Conservation (phyloP, 2,888 invertebrate genomes). For the Cataglyphis livida region DNA sequence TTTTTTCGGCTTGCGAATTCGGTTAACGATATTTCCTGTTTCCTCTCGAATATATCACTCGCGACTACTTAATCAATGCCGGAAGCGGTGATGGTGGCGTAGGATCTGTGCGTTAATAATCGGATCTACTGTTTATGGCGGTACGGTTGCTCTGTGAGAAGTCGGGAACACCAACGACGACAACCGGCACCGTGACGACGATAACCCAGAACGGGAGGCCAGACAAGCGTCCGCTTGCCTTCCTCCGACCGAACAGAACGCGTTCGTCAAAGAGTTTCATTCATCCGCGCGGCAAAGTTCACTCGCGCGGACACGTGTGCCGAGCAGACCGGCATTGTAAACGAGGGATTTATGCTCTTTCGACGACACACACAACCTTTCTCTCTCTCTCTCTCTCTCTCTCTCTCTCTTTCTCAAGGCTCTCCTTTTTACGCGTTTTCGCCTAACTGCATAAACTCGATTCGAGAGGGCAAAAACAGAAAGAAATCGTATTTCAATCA, state of each 20-base stretch:
- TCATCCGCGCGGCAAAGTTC: constrained; percentile 81
- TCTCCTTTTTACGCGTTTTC: constrained; percentile 70
- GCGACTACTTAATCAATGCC: constrained; percentile 29
- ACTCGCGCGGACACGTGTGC: constrained; percentile 80
- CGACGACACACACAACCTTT: constrained; percentile 69
- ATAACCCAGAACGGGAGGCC: constrained; percentile 72
- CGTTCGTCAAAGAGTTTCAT: constrained; percentile 76
- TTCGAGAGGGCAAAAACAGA: constrained; percentile 22
- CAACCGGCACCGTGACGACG: constrained; percentile 61
- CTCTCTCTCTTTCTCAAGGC: constrained; percentile 59
- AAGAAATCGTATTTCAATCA: constrained; percentile 39
- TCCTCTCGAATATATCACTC: neutral
- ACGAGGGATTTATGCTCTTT: constrained; percentile 81
- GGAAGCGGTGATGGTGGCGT: neutral
- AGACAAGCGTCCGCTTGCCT: constrained; percentile 50
- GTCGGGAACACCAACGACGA: constrained; percentile 72
- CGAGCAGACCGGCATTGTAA: constrained; percentile 74
- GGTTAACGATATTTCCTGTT: neutral
- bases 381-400: too few relatives aligned
- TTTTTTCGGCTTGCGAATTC: neutral
- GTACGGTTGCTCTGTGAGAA: constrained; percentile 32
- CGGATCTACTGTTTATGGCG: constrained; percentile 51
- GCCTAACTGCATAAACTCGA: constrained; percentile 35
- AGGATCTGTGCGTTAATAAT: constrained; percentile 57
- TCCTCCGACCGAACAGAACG: constrained; percentile 57